Evolutionary conservation across 2,797 vertebrate genomes (phyloP).

Genomic region (Zenarchopterus dispar): DNA sequence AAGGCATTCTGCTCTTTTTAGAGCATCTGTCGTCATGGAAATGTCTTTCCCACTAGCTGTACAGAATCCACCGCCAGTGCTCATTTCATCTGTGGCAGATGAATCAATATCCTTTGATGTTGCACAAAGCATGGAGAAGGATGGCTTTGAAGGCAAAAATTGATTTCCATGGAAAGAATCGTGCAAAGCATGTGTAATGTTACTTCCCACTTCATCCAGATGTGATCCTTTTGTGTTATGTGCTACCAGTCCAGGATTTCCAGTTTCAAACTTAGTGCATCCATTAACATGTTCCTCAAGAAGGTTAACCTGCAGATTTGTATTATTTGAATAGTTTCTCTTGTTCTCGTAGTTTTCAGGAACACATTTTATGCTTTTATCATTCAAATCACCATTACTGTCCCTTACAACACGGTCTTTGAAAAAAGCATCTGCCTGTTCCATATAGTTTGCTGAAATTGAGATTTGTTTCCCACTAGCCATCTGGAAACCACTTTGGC

Average conservation of each 20-base stretch:
- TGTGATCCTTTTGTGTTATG: constrained; percentile 10
- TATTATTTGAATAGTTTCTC: constrained; percentile 50
- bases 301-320: constrained; percentile 61
- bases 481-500: constrained; percentile 50
- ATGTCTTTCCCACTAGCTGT: constrained; percentile 82
- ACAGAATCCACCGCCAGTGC: constrained; percentile 61
- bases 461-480: constrained; percentile 58
- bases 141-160: constrained; percentile 72
- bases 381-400: not conserved
- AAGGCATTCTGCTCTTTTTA: constrained; percentile 79
- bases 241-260: constrained; percentile 5
- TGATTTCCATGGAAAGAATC: constrained; percentile 71
- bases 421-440: constrained; percentile 48
- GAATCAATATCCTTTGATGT: constrained; percentile 51
- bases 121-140: constrained; percentile 46
- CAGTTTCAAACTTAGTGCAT: constrained; percentile 18
- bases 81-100: constrained; percentile 8
- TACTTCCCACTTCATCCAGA: constrained; percentile 15
- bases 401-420: constrained; percentile 39
- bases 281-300: constrained; percentile 75
- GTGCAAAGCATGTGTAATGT: constrained; percentile 73
- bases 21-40: constrained; percentile 76
- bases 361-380: not conserved
- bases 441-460: constrained; percentile 54
- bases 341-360: constrained; percentile 3